Base-by-base conservation (phyloP, 2,113 vertebrate species). In the Tupaia tana region DNA sequence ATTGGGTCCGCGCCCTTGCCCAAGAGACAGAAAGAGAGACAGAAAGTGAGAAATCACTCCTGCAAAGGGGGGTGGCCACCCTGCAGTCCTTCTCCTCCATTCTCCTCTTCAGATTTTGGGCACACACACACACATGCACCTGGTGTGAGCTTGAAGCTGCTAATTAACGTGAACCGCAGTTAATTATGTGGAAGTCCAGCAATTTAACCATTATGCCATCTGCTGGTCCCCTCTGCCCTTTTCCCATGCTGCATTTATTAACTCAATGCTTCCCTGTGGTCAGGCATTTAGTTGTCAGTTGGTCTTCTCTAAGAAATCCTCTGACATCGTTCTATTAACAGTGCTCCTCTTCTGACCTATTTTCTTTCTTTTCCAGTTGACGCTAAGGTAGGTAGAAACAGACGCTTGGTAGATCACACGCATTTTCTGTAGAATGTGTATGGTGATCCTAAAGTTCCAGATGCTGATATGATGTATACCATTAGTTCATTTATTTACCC, bases 381-480 rank as follows among this genome's bases (percentile, higher is more conserved):
- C 8, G 8, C 19, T 89, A 88, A 95, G 58, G 7, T 94, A 90
- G 54, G 9, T 88, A 34, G 71, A 85, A 64, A 90, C 25, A 93
- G 71, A 86, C 71, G 54, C 20, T 58, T 86, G 9, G 31, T 88
- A 96, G 91, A 86, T 91, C 86, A 18, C 27, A 43, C 56, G 79
- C 14, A 70, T 95, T 92, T 92, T 95, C n/a, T 78, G 29, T 69
- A 52, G 70, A 86, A 34, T 78, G 14, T 56, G 31, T 85, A 31
- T 16, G 95, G 34, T 61, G 74, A 77, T 59, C 9, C 74, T 91
- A 71, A 92, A 89, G 81, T 78, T 84, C 52, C 71, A 96, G 70
- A 75, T 89, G 22, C 29, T 84, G 43, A 73, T 93, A 90, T 22
- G 24, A 74, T 71, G 94, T 61, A 69, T 0, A 27, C 19, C 54